Evolutionary conservation across 2,888 invertebrate species (phyloP), one percentile per base, ranked within the genome.

Genomic region (Spilosoma lubricipeda): DNA sequence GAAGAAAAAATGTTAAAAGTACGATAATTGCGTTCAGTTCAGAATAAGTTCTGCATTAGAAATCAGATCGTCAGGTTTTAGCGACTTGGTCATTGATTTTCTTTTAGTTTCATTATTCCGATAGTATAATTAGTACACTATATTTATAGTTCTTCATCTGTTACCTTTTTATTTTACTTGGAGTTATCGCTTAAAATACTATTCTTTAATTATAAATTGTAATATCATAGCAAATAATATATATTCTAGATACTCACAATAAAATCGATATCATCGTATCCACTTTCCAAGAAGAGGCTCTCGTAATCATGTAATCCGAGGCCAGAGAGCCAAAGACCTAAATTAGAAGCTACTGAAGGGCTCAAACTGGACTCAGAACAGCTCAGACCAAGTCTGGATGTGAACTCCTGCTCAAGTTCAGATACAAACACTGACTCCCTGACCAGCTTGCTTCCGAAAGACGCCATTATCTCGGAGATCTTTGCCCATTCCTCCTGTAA

Each of bases 401-500:
- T 97, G 90, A 98, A 98, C 93, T 98, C 98, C 87, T 97, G 97
- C 88, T 98, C 98, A 78, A 98, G 92, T 87, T 98, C 98, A 8
- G 97, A 97, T 68, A 98, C 97, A 91, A 98, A 97, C 30, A 98
- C 97, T 0, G 97, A 97, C 89, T 97, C 98, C 33, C 97, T 93
- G 23, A 98, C 97, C 56, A 98, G 96, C 74, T 98, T 98, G 81
- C 98, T 98, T 77, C 99, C 99, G 89, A 99, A 98, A 2, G 98
- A 98, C 66, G 98, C 98, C 97, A 99, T 98, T 87, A 99, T 99
- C 94, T 99, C 98, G 69, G 98, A 98, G 87, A 99, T 99, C 95
- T 99, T 98, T 39, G 98, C 98, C 98, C 99, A 99, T 95, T 99
- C 99, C 94, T 99, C 98, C 94, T 98, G 97, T 85, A 13, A 39